A percentile compares a stretch with the other conserved stretches of the same genome.
These are phyloP conservation scores for Bombyx mori DNA, from an alignment of 1,140 invertebrate species.

Conservation along the genomic window ASM3026992v2 NC_085111.1:15301001-15301500, in stretches of 20 bases:
- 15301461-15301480: slow-evolving; percentile 1
- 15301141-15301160: too few species aligned
- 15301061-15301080: too few species aligned
- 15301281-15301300: neutral
- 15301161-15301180: too few species aligned
- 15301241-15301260: neutral
- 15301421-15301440: slow-evolving; percentile 18
- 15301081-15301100: too few species aligned
- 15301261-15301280: slow-evolving; percentile 9
- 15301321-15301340: slow-evolving; percentile 12
- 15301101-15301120: too few species aligned
- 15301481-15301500: slow-evolving; percentile 7
- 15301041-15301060: too few species aligned
- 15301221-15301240: slow-evolving; percentile 25
- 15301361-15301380: slow-evolving; percentile 19
- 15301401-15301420: slow-evolving; percentile 30
- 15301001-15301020: too few species aligned
- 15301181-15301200: too few species aligned
- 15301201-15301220: slow-evolving; percentile 23
- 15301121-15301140: too few species aligned
- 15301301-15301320: slow-evolving; percentile 3
- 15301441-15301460: slow-evolving; percentile 4
- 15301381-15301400: slow-evolving; percentile 17
- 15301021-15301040: too few species aligned
- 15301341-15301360: slow-evolving; percentile 17